phyloP scores from a whole-genome alignment of 2,888 invertebrate genomes.

The Anticlea derivata region DNA sequence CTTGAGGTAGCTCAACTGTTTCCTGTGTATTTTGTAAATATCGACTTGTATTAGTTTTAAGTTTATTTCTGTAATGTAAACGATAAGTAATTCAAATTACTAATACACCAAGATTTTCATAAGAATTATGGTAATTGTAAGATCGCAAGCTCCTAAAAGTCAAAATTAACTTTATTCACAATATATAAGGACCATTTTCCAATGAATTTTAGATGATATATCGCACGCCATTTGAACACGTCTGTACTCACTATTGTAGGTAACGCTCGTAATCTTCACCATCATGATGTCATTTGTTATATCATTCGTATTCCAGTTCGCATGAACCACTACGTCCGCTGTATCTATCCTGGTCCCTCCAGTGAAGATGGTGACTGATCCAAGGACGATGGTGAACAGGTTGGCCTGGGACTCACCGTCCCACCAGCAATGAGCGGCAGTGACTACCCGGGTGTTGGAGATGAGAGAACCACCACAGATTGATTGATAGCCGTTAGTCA shows the following conservation, averaged over 20 bases:
- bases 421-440: slow-evolving; percentile 76
- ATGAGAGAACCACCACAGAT: slow-evolving; percentile 69
- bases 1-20: no score
- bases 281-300: slow-evolving; percentile 68
- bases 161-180: no score
- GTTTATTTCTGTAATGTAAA: no score
- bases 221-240: no score
- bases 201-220: no score
- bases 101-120: no score
- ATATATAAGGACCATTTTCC: no score
- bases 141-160: no score
- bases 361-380: slow-evolving; percentile 63
- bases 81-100: no score
- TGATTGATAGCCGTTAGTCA: slow-evolving; percentile 61
- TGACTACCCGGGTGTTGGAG: slow-evolving; percentile 60
- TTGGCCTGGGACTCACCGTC: slow-evolving; percentile 62
- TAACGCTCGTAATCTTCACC: slow-evolving; percentile 51
- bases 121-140: no score
- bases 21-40: no score
- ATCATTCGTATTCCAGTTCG: slow-evolving; percentile 63
- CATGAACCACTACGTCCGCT: slow-evolving; percentile 53
- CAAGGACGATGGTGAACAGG: slow-evolving; percentile 64
- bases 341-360: slow-evolving; percentile 65
- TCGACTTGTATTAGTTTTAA: no score
- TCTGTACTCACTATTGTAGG: slow-evolving; percentile 59